phyloP scores from a whole-genome alignment of 2,113 vertebrate genomes.

The Herpailurus yagouaroundi region DNA sequence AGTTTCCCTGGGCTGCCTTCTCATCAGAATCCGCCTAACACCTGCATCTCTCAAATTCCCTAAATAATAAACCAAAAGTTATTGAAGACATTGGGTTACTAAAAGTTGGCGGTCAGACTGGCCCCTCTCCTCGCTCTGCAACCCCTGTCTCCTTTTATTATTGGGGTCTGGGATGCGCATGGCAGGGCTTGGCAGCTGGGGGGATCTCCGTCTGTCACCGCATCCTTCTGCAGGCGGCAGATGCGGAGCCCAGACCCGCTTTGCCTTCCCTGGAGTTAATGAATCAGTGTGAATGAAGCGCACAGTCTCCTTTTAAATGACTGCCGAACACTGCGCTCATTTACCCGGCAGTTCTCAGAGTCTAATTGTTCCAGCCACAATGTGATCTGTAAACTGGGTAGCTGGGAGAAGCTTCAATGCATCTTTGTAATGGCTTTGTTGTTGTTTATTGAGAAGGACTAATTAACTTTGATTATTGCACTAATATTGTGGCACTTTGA shows the following conservation, averaged over 20 bases:
- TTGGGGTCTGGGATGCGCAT: not conserved
- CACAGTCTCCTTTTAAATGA: slow-evolving; percentile 67
- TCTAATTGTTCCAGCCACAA: slow-evolving; percentile 79
- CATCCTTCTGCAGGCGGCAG: not conserved
- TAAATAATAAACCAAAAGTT: slow-evolving; percentile 61
- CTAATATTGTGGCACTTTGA: slow-evolving; percentile 98
- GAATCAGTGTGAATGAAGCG: slow-evolving; percentile 61
- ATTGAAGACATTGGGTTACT: slow-evolving; percentile 38
- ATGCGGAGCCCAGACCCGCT: not conserved
- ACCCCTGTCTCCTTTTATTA: slow-evolving; percentile 36
- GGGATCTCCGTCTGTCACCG: not conserved
- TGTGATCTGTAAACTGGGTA: slow-evolving; percentile 76
- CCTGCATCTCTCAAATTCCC: slow-evolving; percentile 39
- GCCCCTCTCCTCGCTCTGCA: slow-evolving; percentile 8
- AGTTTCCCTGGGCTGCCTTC: not conserved
- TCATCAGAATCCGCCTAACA: slow-evolving; percentile 35
- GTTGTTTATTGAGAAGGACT: slow-evolving; percentile 91
- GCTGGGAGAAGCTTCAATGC: slow-evolving; percentile 82
- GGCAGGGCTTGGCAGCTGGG: not conserved
- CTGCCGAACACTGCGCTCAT: slow-evolving; percentile 51
- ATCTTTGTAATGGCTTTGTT: slow-evolving; percentile 89
- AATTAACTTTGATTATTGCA: slow-evolving; percentile 99
- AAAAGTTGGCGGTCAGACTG: not conserved
- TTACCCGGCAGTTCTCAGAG: slow-evolving; percentile 70
- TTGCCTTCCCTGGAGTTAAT: slow-evolving; percentile 67